Conservation (phyloP, 2,113 vertebrate species). For the Neodon shergylaensis region DNA sequence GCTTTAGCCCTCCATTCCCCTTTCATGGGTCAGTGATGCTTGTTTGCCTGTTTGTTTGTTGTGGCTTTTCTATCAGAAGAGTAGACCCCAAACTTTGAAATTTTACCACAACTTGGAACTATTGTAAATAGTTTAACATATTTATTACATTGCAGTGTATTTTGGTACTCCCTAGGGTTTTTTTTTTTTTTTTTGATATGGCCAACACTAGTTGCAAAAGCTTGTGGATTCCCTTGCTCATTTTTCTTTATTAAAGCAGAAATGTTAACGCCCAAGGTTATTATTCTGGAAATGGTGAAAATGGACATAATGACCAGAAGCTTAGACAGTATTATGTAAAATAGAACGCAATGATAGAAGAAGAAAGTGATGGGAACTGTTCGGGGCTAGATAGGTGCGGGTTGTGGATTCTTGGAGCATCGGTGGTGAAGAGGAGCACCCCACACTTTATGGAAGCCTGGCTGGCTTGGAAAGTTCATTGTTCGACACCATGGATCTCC, state of each 20-base stretch:
- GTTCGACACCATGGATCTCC: slow-evolving; percentile 91
- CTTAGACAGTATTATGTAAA: background rate
- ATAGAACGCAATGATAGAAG: background rate
- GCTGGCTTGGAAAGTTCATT: slow-evolving; percentile 83
- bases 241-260: slow-evolving; percentile 45
- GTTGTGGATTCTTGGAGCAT: background rate
- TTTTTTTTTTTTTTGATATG: background rate
- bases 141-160: background rate
- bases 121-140: background rate
- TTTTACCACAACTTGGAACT: background rate
- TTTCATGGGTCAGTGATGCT: background rate
- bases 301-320: background rate
- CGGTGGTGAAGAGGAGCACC: slow-evolving; percentile 81
- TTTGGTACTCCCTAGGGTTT: background rate
- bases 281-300: slow-evolving; percentile 11
- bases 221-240: background rate
- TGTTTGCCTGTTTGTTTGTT: background rate
- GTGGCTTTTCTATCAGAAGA: background rate
- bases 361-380: background rate
- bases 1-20: background rate
- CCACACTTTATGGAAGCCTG: slow-evolving; percentile 67
- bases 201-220: background rate
- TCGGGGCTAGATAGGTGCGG: background rate
- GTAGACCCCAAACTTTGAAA: background rate
- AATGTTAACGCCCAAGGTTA: background rate